Conservation (phyloP, 2,113 vertebrate genomes). For the Onychostoma macrolepis region DNA sequence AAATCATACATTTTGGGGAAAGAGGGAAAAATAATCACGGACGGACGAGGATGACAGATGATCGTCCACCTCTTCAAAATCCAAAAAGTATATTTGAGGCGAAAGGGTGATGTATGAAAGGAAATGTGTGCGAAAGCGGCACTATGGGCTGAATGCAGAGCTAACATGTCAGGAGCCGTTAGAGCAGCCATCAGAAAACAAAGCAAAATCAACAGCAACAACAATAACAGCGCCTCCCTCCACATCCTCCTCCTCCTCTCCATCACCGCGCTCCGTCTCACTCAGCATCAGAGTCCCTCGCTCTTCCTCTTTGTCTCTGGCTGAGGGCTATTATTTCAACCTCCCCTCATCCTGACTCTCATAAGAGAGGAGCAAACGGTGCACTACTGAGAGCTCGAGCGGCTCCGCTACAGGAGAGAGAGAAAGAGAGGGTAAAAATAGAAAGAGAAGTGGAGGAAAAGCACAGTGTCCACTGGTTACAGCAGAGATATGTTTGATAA, state of each 20-base stretch:
- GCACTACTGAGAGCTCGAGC: slow-evolving; percentile 30
- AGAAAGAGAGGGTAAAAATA: background rate
- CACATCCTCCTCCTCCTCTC: slow-evolving; percentile 57
- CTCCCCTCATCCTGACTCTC: slow-evolving; percentile 4
- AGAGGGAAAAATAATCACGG: slow-evolving; percentile 53
- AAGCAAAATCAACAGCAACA: slow-evolving; percentile 55
- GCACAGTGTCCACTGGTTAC: slow-evolving; percentile 18
- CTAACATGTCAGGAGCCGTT: slow-evolving; percentile 72
- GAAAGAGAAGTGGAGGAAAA: background rate
- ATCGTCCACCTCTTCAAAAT: slow-evolving; percentile 64
- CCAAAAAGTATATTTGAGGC: slow-evolving; percentile 55
- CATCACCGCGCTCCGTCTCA: slow-evolving; percentile 42
- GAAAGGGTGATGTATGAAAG: slow-evolving; percentile 40
- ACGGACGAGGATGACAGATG: slow-evolving; percentile 71
- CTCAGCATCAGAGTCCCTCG: slow-evolving; percentile 16
- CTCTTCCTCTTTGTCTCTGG: slow-evolving; percentile 48
- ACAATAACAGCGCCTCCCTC: slow-evolving; percentile 55
- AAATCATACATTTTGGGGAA: slow-evolving; percentile 40
- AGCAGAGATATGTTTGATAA: slow-evolving; percentile 9
- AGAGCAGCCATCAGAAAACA: slow-evolving; percentile 50
- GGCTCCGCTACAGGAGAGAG: background rate
- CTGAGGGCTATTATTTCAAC: slow-evolving; percentile 42
- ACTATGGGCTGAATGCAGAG: slow-evolving; percentile 62
- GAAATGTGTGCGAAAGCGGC: background rate
- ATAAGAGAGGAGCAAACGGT: background rate